phyloP scores from a whole-genome alignment of 1,140 invertebrate genomes.

The Plectrocnemia conspersa region DNA sequence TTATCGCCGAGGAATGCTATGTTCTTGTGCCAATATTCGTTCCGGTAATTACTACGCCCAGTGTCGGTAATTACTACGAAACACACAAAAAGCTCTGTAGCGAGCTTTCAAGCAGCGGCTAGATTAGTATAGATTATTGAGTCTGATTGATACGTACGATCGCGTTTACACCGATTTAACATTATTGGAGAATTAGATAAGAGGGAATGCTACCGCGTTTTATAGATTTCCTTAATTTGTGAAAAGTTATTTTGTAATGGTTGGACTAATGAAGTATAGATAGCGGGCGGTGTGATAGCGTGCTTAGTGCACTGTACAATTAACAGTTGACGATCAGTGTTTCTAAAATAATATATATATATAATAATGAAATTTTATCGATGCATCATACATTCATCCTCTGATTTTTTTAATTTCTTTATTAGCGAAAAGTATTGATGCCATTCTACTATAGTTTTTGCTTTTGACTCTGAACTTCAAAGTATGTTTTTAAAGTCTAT shows the following conservation, averaged over 20 bases:
- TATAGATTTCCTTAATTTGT: no score
- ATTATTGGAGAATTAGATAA: background rate
- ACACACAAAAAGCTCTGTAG: background rate
- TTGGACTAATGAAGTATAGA: conserved; percentile 5
- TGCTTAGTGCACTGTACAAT: conserved; percentile 26
- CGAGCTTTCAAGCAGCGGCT: background rate
- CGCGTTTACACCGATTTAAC: background rate
- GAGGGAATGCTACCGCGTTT: no score
- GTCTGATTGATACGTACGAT: background rate
- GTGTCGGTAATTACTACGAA: background rate
- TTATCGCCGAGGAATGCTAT: no score
- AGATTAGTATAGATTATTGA: background rate
- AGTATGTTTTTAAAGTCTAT: no score
- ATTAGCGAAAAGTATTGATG: no score
- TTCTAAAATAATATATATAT: conserved; percentile 1
- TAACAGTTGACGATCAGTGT: conserved; percentile 8
- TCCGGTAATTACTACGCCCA: background rate
- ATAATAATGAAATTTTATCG: no score
- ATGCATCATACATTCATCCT: no score
- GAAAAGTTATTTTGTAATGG: no score
- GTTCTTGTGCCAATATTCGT: no score
- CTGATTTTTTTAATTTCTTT: no score
- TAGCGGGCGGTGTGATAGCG: conserved; percentile 12
- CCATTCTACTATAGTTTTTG: no score
- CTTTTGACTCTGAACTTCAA: no score